A percentile compares a stretch with the other conserved stretches of the same genome.
Conservation (phyloP, 2,113 vertebrate genomes). For the Bos javanicus region DNA sequence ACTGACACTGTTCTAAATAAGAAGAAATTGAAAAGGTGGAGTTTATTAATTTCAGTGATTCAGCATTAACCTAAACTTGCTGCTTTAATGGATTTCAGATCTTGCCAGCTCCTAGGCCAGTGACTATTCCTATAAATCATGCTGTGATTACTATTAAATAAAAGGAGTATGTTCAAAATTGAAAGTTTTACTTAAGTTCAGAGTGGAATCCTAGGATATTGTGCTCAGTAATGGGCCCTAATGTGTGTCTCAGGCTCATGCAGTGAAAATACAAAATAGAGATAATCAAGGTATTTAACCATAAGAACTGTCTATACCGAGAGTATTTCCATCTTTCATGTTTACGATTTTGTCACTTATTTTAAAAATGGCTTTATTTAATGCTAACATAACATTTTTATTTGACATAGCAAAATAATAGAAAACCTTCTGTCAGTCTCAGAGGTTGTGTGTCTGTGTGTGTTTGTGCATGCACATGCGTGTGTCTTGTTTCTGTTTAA, state of each 20-base stretch:
- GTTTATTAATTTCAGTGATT: slow-evolving; percentile 14
- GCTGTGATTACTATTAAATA: not conserved
- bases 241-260: not conserved
- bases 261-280: not conserved
- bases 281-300: not conserved
- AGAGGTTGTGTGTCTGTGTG: not conserved
- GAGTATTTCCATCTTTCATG: not conserved
- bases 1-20: not conserved
- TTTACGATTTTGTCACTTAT: not conserved
- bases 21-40: not conserved
- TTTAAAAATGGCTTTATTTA: not conserved
- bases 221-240: not conserved
- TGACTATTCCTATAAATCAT: not conserved
- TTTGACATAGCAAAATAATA: not conserved
- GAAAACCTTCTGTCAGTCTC: not conserved
- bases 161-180: not conserved
- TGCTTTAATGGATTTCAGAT: not conserved
- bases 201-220: not conserved
- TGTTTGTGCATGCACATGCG: not conserved
- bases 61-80: not conserved
- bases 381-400: not conserved
- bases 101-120: not conserved
- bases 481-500: not conserved
- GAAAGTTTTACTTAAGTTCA: not conserved
- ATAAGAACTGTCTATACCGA: not conserved